Evolutionary conservation across 2,888 invertebrate species (phyloP).

Genomic region (Melanotus villosus): DNA sequence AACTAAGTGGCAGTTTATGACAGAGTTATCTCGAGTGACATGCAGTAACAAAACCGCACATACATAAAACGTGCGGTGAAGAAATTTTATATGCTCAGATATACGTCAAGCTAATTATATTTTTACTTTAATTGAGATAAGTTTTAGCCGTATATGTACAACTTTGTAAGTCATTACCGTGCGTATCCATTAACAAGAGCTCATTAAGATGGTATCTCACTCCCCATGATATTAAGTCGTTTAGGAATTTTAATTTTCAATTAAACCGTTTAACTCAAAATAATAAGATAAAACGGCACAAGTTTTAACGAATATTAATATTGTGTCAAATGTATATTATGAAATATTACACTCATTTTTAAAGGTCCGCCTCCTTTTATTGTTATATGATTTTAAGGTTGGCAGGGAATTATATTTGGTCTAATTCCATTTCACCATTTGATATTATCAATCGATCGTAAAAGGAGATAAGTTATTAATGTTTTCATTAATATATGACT

Average conservation of each 20-base stretch:
- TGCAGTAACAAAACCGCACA: neutral
- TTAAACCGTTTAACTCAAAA: constrained; percentile 12
- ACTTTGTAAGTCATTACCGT: constrained; percentile 9
- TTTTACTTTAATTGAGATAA: constrained; percentile 20
- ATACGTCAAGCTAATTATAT: neutral
- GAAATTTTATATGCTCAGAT: neutral
- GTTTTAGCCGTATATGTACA: constrained; percentile 4
- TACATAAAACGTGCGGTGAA: neutral
- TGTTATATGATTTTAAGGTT: too few relatives aligned
- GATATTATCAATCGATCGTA: too few relatives aligned
- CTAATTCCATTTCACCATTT: too few relatives aligned
- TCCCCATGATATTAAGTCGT: constrained; percentile 10
- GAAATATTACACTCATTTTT: neutral
- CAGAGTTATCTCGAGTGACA: neutral
- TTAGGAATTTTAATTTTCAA: constrained; percentile 30
- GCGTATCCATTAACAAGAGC: constrained; percentile 12
- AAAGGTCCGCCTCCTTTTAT: too few relatives aligned
- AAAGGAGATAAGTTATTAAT: too few relatives aligned
- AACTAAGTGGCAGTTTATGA: neutral
- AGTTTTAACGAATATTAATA: neutral
- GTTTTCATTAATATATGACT: too few relatives aligned
- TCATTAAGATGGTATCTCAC: constrained; percentile 26
- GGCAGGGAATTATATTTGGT: too few relatives aligned
- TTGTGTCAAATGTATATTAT: neutral
- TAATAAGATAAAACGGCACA: constrained; percentile 4